Evolutionary conservation across 2,797 vertebrate species (phyloP).

Genomic region (Pogonophryne albipinna): DNA sequence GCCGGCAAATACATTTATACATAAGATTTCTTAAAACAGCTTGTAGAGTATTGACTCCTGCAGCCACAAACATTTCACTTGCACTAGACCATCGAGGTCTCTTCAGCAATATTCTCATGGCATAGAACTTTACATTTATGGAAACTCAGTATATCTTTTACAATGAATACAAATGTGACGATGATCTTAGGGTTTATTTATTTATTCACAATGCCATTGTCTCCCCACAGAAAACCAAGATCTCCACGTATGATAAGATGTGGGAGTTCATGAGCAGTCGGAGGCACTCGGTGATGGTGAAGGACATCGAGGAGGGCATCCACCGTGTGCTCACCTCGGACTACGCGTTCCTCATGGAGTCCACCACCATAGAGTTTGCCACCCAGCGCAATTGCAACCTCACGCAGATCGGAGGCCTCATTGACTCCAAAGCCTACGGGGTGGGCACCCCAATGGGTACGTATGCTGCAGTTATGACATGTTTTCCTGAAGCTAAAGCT

Average conservation of each 20-base stretch:
- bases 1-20: too few relatives aligned
- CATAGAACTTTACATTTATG: constrained; percentile 20
- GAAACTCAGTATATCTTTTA: not conserved
- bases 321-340: constrained; percentile 97
- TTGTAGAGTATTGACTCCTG: too few relatives aligned
- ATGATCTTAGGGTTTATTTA: not conserved
- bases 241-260: constrained; percentile 99
- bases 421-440: constrained; percentile 97
- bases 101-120: too few relatives aligned
- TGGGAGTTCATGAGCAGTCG: constrained; percentile 99
- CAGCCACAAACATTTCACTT: too few relatives aligned
- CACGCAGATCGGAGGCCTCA: constrained; percentile 97
- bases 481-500: not conserved
- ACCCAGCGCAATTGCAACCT: constrained; percentile 98
- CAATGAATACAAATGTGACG: not conserved
- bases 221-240: constrained; percentile 96
- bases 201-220: constrained; percentile 26
- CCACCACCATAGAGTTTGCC: constrained; percentile 96
- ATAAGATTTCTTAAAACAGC: too few relatives aligned
- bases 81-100: too few relatives aligned
- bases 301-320: constrained; percentile 96
- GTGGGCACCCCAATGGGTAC: constrained; percentile 98
- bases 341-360: constrained; percentile 99
- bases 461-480: constrained; percentile 59
- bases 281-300: constrained; percentile 95